phyloP scores from a whole-genome alignment of 2,888 invertebrate genomes.

The Ceriagrion tenellum region DNA sequence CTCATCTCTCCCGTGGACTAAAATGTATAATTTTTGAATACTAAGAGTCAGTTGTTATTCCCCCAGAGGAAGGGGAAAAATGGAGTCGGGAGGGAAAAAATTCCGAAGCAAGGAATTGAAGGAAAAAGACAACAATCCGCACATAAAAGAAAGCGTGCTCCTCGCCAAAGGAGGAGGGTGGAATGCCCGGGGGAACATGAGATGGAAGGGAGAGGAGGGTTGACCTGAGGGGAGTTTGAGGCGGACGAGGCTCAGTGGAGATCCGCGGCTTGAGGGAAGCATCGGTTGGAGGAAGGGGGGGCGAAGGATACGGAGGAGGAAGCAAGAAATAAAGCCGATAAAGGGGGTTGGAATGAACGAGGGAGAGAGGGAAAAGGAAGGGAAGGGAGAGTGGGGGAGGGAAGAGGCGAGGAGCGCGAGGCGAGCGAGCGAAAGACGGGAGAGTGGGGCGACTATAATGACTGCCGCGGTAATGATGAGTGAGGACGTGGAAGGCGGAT shows the following conservation, averaged over 20 bases:
- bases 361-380: not conserved
- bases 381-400: not conserved
- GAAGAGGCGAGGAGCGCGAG: not conserved
- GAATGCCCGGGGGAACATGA: not conserved
- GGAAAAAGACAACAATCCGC: constrained; percentile 38
- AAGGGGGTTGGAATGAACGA: not conserved
- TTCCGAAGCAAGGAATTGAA: constrained; percentile 15
- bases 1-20: not conserved
- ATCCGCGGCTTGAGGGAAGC: not conserved
- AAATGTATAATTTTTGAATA: constrained; percentile 66
- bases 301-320: not conserved
- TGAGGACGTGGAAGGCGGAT: constrained; percentile 41
- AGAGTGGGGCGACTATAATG: constrained; percentile 30
- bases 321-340: not conserved
- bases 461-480: constrained; percentile 61
- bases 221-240: not conserved
- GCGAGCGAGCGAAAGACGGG: not conserved
- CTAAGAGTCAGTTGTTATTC: constrained; percentile 58
- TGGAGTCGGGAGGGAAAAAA: not conserved
- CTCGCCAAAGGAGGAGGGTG: not conserved
- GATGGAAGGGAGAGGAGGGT: not conserved
- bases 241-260: not conserved
- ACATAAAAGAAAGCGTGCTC: not conserved
- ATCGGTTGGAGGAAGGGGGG: not conserved
- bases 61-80: not conserved